Percentiles rank a stretch among this genome's conserved stretches.
Conservation (phyloP, 1,140 invertebrate species). For the Chironomus striatipennis region DNA sequence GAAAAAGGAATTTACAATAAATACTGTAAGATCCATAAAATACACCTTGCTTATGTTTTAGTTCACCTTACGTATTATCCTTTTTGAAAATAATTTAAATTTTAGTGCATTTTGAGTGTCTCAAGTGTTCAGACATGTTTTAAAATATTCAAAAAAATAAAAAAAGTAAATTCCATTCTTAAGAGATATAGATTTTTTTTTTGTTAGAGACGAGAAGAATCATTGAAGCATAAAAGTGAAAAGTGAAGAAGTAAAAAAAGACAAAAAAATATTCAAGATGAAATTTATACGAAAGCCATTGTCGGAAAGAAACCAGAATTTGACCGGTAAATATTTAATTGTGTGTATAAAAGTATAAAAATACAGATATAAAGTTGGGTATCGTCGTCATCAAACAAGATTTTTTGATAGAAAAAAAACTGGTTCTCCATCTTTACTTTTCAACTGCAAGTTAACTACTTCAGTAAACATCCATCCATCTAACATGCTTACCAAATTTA, state of each 20-base stretch:
- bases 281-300: constrained; percentile 21
- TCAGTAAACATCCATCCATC: not conserved
- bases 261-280: constrained; percentile 2
- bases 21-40: not conserved
- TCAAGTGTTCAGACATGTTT: constrained; percentile 8
- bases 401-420: not conserved
- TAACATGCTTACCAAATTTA: no score
- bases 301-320: constrained; percentile 8
- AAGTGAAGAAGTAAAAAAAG: not conserved
- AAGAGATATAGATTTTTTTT: no score
- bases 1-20: no score
- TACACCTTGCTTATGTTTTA: not conserved
- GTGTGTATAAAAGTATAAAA: not conserved
- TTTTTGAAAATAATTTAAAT: not conserved
- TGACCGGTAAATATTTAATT: constrained; percentile 19
- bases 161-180: not conserved
- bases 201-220: not conserved
- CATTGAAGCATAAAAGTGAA: constrained; percentile 8
- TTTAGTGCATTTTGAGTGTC: not conserved
- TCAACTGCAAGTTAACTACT: not conserved
- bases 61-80: not conserved
- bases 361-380: not conserved
- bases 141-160: not conserved
- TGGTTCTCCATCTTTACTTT: constrained; percentile 11
- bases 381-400: not conserved